A percentile compares a stretch with the other conserved stretches of the same genome.
Evolutionary conservation across 2,888 invertebrate species (phyloP).

Genomic region (Amphipoea lucens): DNA sequence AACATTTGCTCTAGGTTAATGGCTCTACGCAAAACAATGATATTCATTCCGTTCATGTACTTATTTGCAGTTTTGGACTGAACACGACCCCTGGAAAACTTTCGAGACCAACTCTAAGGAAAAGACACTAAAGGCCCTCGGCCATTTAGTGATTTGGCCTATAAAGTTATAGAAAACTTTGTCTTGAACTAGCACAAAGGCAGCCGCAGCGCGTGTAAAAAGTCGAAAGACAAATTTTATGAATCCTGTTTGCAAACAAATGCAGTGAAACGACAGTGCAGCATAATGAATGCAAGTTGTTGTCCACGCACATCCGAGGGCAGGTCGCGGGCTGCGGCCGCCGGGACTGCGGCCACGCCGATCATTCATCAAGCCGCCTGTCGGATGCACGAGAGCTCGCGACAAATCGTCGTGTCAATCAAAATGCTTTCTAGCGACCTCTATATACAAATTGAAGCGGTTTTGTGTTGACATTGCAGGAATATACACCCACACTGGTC

Average conservation of each 20-base stretch:
- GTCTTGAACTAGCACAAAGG: background rate
- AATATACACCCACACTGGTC: background rate
- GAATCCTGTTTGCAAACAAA: slow-evolving; percentile 2
- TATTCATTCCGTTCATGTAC: background rate
- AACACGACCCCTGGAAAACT: background rate
- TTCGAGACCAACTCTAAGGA: background rate
- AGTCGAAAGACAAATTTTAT: background rate
- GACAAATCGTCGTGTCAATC: slow-evolving; percentile 67
- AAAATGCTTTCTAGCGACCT: slow-evolving; percentile 31
- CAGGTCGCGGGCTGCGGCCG: slow-evolving; percentile 7
- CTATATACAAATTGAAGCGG: slow-evolving; percentile 13
- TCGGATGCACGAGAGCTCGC: slow-evolving; percentile 21
- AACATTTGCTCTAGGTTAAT: background rate
- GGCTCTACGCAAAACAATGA: background rate
- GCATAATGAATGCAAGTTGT: slow-evolving; percentile 7
- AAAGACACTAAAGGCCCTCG: background rate
- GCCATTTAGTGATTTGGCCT: background rate
- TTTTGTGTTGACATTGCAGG: slow-evolving; percentile 11
- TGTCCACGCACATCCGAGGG: slow-evolving; percentile 10
- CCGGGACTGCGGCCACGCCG: slow-evolving; percentile 4
- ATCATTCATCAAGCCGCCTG: slow-evolving; percentile 20
- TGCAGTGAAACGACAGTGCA: background rate
- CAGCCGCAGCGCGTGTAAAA: background rate
- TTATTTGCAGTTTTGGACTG: slow-evolving; percentile 3
- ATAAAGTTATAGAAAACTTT: background rate